Evolutionary conservation across 2,797 vertebrate species (phyloP), one percentile per base, ranked within the genome.

Genomic region (Anguilla anguilla): DNA sequence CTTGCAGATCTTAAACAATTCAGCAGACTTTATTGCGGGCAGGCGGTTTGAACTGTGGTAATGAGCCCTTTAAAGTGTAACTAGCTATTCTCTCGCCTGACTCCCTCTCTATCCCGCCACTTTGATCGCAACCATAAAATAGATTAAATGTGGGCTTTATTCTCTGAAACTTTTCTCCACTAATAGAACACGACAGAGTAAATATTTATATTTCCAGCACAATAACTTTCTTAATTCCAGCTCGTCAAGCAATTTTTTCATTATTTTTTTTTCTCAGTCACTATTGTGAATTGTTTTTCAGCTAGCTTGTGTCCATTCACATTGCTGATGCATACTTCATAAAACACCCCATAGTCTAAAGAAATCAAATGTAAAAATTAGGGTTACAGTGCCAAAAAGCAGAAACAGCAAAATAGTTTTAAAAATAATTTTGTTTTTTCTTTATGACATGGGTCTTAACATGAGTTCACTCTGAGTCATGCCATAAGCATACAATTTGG

Each of bases 101-200:
- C 84, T 85, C 55, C 31, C 46, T 51, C 55, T 55, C 17, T 49
- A 74, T 64, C 35, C 83, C 49, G 13, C 22, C 35, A 35, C 89
- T 89, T 89, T 89, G 86, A 88, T 84, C 89, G 51, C 19, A 22
- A 69, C 84, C 85, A 59, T 88, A 84, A 89, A 86, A 59, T 51
- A 77, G 79, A 89, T 88, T 88, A 86, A 89, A 43, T 83, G 84
- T 28, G 77, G 59, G 57, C 35, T 88, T 86, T 51, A 88, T 53
- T 82, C 17, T 39, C 67, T 77, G 64, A 86, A 43, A 84, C 74
- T 15, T 86, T 86, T 69, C 81, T 82, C 39, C 35, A n/a, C 64
- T 88, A 88, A 86, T 84, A 51, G 67, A 64, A 86, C 85, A 46
- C 35, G 39, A 87, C 84, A 74, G 83, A 69, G 79, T 87, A 89